Base-by-base conservation (phyloP, 2,797 vertebrate species). In the Phoxinus dragarum region DNA sequence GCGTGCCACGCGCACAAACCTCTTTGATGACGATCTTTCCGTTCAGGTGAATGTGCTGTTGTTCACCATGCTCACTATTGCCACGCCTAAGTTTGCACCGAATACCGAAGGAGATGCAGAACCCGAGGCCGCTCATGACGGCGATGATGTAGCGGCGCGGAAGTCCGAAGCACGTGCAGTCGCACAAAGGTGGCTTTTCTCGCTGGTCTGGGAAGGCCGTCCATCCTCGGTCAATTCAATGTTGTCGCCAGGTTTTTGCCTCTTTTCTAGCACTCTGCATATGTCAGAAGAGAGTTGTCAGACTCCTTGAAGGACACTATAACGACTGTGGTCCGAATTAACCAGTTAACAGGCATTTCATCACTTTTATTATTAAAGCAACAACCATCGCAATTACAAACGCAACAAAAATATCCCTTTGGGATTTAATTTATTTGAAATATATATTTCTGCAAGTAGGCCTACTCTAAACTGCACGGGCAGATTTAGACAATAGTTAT, bases 61-160 rank as follows among this genome's bases (percentile, higher is more conserved):
- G 94, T 99, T 99, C 90, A 99, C 98, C 98, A 99, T 99, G 94
- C 98, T 96, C 94, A 99, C 98, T 82, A 99, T 99, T 93, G 98
- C 98, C 95, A 99, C 98, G 93, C 98, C 98, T 94, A 99, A 92
- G 86, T 99, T 99, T 99, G 92, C 98, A 99, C 66, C 98, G 97
- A 94, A 99, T 99, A 11, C 98, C 98, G 93, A 99, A 99, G 90
- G 97, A 99, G 94, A 99, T 99, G 94, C 98, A 99, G 96, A 99
- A 99, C 84, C 98, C 98, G 85, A 99, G 93, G 89, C 98, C 98
- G n/a, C 98, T 99, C 96, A 99, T 97, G 91, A 99, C 97, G 94
- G 98, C 98, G 91, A 99, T 99, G 95, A 99, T 98, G 93, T 99
- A 99, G 85, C 98, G 96, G 86, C 97, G 96, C 3, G 98, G 98